Conservation (phyloP, 2,888 invertebrate genomes). For the Chrysolina americana region DNA sequence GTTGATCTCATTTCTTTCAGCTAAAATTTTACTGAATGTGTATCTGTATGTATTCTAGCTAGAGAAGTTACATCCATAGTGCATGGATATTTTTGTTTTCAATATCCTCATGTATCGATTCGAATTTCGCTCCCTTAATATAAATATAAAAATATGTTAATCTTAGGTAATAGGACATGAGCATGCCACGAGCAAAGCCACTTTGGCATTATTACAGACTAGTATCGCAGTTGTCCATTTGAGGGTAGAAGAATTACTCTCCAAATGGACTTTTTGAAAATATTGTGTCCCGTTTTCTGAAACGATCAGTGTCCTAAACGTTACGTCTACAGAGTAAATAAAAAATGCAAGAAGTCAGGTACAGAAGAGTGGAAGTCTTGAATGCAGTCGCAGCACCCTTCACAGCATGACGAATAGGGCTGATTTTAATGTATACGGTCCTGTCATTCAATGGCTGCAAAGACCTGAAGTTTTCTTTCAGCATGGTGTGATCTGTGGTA, state of each 20-base stretch:
- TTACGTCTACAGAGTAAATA: background rate
- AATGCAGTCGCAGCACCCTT: background rate
- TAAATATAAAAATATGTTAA: background rate
- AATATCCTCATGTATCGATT: too few species aligned
- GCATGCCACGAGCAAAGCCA: background rate
- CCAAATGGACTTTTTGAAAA: background rate
- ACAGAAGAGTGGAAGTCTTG: background rate
- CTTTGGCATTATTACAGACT: constrained; percentile 1
- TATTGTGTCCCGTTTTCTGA: background rate
- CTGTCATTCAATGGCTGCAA: constrained; percentile 67
- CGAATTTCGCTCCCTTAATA: background rate
- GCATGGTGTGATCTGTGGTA: constrained; percentile 52
- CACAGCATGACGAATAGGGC: background rate
- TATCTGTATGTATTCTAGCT: too few species aligned
- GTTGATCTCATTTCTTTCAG: too few species aligned
- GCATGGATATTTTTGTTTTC: too few species aligned
- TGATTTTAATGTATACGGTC: constrained; percentile 10
- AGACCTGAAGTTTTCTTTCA: constrained; percentile 71
- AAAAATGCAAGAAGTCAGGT: background rate
- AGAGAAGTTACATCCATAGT: too few species aligned
- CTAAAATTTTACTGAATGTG: too few species aligned
- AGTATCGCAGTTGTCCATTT: constrained; percentile 1
- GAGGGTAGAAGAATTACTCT: background rate
- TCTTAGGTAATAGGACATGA: constrained; percentile 1
- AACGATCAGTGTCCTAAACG: background rate